phyloP scores from a whole-genome alignment of 2,797 vertebrate species.

The Pangasius macronema region DNA sequence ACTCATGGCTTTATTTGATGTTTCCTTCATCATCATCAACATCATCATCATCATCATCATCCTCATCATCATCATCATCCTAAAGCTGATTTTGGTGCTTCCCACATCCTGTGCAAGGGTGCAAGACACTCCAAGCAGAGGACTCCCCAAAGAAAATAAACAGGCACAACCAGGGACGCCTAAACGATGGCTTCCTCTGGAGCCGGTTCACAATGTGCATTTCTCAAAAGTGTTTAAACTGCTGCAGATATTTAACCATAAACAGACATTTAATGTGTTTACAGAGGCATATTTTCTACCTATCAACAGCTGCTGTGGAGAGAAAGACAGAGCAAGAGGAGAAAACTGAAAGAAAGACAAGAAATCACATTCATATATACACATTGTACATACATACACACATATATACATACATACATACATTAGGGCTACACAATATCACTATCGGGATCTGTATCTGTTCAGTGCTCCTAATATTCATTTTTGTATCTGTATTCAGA shows the following conservation, averaged over 20 bases:
- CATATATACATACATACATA: not conserved
- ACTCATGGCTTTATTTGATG: conserved; percentile 50
- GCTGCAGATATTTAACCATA: conserved; percentile 50
- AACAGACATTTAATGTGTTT: conserved; percentile 59
- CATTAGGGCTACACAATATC: no score
- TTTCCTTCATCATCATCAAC: conserved; percentile 39
- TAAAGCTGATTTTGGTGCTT: conserved; percentile 31
- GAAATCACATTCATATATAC: not conserved
- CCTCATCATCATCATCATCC: conserved; percentile 32
- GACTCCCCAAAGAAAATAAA: conserved; percentile 51
- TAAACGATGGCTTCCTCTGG: conserved; percentile 29
- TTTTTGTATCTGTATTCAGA: not conserved
- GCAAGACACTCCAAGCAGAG: not conserved
- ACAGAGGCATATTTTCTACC: conserved; percentile 49
- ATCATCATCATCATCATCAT: not conserved
- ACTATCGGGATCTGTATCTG: no score
- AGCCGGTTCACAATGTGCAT: conserved; percentile 38
- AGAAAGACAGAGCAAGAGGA: not conserved
- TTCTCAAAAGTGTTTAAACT: conserved; percentile 56
- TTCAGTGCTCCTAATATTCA: no score
- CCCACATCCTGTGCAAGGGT: conserved; percentile 23
- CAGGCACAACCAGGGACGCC: conserved; percentile 45
- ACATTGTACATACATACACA: not conserved
- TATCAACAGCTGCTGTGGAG: conserved; percentile 42
- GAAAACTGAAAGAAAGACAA: not conserved